Evolutionary conservation across 92 coral and sea anemone species (phyloP).

Genomic region (Metridium senile): DNA sequence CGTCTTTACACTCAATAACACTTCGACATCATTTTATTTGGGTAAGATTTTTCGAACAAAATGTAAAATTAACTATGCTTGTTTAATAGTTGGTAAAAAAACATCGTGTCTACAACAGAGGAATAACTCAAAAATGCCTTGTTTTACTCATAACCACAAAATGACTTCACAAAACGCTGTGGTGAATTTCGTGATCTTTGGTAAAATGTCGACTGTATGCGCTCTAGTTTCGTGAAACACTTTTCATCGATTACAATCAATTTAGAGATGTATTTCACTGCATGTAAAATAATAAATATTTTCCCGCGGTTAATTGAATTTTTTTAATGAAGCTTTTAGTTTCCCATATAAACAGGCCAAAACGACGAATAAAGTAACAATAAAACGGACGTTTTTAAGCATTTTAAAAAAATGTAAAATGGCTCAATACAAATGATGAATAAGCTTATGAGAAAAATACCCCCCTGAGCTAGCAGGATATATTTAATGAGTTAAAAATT

Average conservation of each 20-base stretch:
- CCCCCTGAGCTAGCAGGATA: background rate
- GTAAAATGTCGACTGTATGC: background rate
- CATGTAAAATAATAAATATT: background rate
- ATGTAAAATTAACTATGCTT: too few relatives aligned
- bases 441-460: background rate
- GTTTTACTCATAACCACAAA: background rate
- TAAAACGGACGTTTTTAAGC: background rate
- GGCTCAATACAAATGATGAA: background rate
- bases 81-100: too few relatives aligned
- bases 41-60: too few relatives aligned
- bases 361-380: too few relatives aligned
- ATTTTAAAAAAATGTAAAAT: background rate
- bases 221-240: background rate
- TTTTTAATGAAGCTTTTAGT: background rate
- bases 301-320: background rate
- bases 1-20: too few relatives aligned
- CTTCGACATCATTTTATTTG: too few relatives aligned
- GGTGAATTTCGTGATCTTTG: constrained; percentile 25
- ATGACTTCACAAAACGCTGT: background rate
- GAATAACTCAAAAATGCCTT: background rate
- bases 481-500: constrained; percentile 6
- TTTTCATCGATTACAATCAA: background rate
- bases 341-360: too few relatives aligned
- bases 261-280: constrained; percentile 1
- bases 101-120: too few relatives aligned